Percentiles rank a stretch among this genome's conserved stretches.
Conservation (phyloP, 2,797 vertebrate species). For the Chelonia mydas region DNA sequence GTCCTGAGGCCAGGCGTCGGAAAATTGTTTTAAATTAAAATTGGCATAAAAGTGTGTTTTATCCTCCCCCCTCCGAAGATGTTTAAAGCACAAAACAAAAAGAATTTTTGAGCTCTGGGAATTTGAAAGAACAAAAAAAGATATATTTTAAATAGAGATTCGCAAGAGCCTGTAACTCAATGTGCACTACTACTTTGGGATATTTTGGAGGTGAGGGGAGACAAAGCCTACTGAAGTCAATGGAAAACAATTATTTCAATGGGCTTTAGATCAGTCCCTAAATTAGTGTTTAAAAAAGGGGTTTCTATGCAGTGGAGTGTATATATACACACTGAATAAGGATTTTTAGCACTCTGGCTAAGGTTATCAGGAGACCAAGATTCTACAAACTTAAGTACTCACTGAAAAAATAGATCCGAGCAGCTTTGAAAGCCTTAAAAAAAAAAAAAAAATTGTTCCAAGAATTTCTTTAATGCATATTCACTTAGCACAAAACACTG, state of each 20-base stretch:
- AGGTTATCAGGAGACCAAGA: background rate
- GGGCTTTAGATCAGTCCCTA: background rate
- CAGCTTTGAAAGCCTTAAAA: background rate
- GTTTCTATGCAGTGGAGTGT: background rate
- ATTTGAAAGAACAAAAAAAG: fast-evolving
- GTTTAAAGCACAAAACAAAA: background rate
- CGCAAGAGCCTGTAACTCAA: background rate
- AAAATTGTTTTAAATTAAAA: background rate
- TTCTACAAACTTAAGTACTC: background rate
- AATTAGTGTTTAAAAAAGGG: background rate
- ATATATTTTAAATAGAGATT: background rate
- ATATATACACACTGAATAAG: background rate
- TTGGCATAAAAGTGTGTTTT: background rate
- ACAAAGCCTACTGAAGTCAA: background rate
- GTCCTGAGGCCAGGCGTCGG: background rate
- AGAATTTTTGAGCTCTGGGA: background rate
- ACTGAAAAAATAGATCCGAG: background rate
- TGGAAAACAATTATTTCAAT: background rate
- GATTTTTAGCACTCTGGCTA: background rate
- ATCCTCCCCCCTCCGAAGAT: background rate
- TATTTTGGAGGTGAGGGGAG: background rate
- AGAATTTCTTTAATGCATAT: background rate
- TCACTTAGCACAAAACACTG: background rate
- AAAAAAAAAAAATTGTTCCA: background rate
- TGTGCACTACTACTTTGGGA: background rate